Evolutionary conservation across 1,140 invertebrate genomes (phyloP).

Genomic region (Apis florea): DNA sequence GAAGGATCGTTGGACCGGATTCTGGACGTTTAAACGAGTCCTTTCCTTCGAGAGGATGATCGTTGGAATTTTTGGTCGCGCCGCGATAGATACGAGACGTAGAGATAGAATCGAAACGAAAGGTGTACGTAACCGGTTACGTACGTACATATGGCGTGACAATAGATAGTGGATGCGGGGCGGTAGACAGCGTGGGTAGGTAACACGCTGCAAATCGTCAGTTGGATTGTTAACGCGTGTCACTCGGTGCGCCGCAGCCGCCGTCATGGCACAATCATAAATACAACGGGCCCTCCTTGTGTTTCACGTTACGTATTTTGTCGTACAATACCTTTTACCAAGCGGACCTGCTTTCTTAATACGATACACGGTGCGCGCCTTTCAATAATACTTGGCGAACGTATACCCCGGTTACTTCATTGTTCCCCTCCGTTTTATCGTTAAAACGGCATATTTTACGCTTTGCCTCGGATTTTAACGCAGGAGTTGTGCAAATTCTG

Average conservation of each 20-base stretch:
- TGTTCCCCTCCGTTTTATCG: neutral
- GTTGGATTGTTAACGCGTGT: conserved; percentile 46
- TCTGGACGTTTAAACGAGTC: too few relatives aligned
- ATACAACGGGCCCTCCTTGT: conserved; percentile 26
- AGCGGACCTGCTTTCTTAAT: conserved; percentile 38
- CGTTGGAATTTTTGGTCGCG: conserved; percentile 1
- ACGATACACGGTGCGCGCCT: neutral
- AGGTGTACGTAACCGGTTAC: conserved; percentile 27
- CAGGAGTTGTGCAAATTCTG: neutral
- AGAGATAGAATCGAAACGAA: conserved; percentile 2
- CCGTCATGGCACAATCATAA: conserved; percentile 29
- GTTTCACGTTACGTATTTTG: conserved; percentile 44
- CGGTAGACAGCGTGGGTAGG: conserved; percentile 41
- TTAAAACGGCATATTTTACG: neutral
- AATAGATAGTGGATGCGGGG: conserved; percentile 39
- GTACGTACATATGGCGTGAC: conserved; percentile 33
- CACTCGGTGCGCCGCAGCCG: conserved; percentile 16
- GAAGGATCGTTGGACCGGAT: too few relatives aligned
- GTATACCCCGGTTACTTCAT: neutral
- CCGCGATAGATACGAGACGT: neutral
- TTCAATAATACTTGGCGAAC: neutral
- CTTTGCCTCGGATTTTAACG: neutral
- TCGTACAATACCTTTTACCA: conserved; percentile 38
- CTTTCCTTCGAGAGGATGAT: too few relatives aligned
- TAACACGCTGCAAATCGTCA: conserved; percentile 47